Evolutionary conservation across 2,888 invertebrate species (phyloP), one percentile per base, ranked within the genome.

Genomic region (Epinotia brunnichana): DNA sequence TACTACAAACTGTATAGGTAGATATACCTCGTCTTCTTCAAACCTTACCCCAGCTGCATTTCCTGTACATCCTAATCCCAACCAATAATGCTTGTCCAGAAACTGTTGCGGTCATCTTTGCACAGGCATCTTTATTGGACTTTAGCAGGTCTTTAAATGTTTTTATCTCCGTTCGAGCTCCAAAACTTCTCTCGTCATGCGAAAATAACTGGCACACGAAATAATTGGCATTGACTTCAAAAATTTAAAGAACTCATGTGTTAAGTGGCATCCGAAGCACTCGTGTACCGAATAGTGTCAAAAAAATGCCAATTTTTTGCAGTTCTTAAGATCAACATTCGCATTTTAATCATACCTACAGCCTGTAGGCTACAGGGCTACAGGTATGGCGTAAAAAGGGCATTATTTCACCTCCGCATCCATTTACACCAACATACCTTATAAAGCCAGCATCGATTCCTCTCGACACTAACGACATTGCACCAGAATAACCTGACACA

Each of bases 401-500:
- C 48, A 48, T n/a, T 48, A n/a, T n/a, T 48, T n/a, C n/a, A 15
- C 48, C 7, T 48, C 7, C n/a, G n/a, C 48, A 48, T 48, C 5
- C 15, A 48, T 48, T 48, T 21, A 64, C 35, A 53, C 51, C 13
- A 53, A 17, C n/a, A 48, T 51, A 29, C 54, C 64, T 19, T 64
- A 39, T 54, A 64, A 53, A 39, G 64, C 19, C 39, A 3, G 19
- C 54, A 54, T 39, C 64, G 53, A 64, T 64, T 64, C 64, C 39
- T 21, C 48, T 48, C 24, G 24, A 54, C 64, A 64, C 53, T 64
- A 54, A 39, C 64, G 19, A 64, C 35, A 64, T 41, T 39, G 54
- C 54, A n/a, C 54, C 41, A 53, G 39, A 61, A 69, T 69, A 29
- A 61, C 17, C 69, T 53, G 59, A 59, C 60, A 60, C 53, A 66